A percentile compares a stretch with the other conserved stretches of the same genome.
Evolutionary conservation across 2,113 vertebrate genomes (phyloP).

Genomic region (Sceloporus tristichus): DNA sequence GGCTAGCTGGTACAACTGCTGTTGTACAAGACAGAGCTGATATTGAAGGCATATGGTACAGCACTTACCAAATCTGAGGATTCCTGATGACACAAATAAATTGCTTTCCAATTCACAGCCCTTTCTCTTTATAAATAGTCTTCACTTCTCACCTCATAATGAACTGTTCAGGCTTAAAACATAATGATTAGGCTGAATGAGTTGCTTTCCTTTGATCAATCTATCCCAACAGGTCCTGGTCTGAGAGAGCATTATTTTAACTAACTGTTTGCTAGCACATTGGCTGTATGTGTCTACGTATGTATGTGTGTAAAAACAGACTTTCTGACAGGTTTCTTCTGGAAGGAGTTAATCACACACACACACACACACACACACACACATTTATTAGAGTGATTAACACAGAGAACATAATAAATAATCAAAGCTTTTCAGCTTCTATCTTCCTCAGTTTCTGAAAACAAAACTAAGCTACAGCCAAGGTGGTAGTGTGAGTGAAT

Average conservation of each 20-base stretch:
- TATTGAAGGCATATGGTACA: not conserved
- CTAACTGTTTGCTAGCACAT: conserved; percentile 11
- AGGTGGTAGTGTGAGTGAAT: no score
- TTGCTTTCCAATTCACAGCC: conserved; percentile 16
- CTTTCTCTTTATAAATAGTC: conserved; percentile 32
- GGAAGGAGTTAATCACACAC: no score
- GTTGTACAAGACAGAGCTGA: not conserved
- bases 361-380: no score
- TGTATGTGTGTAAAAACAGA: not conserved
- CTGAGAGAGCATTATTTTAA: conserved; percentile 10
- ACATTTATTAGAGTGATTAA: no score
- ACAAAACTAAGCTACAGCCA: no score
- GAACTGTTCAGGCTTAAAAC: conserved; percentile 22
- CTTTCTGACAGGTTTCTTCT: not conserved
- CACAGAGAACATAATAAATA: no score
- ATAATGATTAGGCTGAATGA: conserved; percentile 22
- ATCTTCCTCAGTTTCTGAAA: no score
- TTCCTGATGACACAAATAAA: conserved; percentile 34
- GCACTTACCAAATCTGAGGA: not conserved
- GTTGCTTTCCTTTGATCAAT: conserved; percentile 24
- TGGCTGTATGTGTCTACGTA: not conserved
- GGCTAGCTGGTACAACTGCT: not conserved
- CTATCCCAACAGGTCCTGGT: conserved; percentile 6
- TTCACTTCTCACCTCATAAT: conserved; percentile 26
- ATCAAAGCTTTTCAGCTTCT: no score